A percentile compares a stretch with the other conserved stretches of the same genome.
Evolutionary conservation across 2,113 vertebrate species (phyloP).

Genomic region (Pteropus alecto): DNA sequence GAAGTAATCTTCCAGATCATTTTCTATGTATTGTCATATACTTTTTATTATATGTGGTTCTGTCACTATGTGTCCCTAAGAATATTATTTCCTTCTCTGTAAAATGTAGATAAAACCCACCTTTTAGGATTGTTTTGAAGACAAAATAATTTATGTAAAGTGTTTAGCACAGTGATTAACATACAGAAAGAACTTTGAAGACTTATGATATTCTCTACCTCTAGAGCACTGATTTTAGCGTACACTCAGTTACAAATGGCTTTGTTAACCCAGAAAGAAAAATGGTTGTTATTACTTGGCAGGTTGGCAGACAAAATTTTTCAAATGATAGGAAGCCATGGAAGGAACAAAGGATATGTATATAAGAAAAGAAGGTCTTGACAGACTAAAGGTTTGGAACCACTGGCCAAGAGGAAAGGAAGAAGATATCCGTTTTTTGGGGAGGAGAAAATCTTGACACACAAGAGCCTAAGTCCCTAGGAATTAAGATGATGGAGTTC

Average conservation of each 20-base stretch:
- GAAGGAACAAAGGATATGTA: neutral
- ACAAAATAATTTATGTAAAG: neutral
- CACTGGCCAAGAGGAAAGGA: neutral
- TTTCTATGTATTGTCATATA: neutral
- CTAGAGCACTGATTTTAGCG: neutral
- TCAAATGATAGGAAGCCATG: neutral
- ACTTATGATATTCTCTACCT: neutral
- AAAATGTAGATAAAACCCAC: conserved; percentile 9
- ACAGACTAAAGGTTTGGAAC: neutral
- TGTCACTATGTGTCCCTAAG: neutral
- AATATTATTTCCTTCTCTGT: neutral
- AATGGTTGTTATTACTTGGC: neutral
- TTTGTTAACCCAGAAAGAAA: neutral
- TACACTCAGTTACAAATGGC: neutral
- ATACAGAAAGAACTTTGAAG: neutral
- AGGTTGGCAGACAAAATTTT: neutral
- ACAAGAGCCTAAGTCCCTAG: neutral
- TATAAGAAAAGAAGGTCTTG: neutral
- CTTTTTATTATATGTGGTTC: neutral
- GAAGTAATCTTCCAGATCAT: neutral
- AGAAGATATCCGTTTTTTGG: neutral
- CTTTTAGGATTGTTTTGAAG: neutral
- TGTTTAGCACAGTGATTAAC: neutral
- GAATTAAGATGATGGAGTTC: neutral
- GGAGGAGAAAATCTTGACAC: neutral